Conservation (phyloP, 2,113 vertebrate species). For the Corythornis cristatus region DNA sequence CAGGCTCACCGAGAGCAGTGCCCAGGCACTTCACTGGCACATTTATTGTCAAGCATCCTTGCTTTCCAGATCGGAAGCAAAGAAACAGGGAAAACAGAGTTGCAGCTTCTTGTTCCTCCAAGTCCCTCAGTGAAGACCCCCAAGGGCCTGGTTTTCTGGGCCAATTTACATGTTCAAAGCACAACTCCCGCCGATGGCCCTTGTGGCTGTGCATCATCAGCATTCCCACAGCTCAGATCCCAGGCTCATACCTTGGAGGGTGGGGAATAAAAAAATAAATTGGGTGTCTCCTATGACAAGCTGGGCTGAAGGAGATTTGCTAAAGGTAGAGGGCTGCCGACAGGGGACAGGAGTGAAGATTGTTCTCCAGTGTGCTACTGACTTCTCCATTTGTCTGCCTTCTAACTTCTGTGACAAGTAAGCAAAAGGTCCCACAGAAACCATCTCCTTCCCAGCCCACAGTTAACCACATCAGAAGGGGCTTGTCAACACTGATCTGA, state of each 20-base stretch:
- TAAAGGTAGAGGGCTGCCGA: background rate
- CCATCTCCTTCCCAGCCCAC: background rate
- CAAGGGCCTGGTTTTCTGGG: background rate
- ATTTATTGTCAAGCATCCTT: background rate
- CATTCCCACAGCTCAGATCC: background rate
- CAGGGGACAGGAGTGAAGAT: background rate
- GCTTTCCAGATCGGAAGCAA: background rate
- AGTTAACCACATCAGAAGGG: background rate
- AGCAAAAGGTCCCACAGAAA: background rate
- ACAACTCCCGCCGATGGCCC: background rate
- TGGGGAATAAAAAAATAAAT: background rate
- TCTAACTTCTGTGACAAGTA: background rate
- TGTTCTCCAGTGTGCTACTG: background rate
- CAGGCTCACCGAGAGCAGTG: background rate
- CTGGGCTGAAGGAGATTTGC: background rate
- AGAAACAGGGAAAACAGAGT: background rate
- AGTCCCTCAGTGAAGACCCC: background rate
- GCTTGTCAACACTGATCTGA: background rate
- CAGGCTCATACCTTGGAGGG: background rate
- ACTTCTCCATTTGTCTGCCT: background rate
- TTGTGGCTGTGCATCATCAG: background rate
- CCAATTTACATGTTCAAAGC: background rate
- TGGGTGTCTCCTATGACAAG: background rate
- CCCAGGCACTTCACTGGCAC: background rate
- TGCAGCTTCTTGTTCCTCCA: background rate